Conservation (phyloP, 2,797 vertebrate genomes). For the Pelochelys cantorii region DNA sequence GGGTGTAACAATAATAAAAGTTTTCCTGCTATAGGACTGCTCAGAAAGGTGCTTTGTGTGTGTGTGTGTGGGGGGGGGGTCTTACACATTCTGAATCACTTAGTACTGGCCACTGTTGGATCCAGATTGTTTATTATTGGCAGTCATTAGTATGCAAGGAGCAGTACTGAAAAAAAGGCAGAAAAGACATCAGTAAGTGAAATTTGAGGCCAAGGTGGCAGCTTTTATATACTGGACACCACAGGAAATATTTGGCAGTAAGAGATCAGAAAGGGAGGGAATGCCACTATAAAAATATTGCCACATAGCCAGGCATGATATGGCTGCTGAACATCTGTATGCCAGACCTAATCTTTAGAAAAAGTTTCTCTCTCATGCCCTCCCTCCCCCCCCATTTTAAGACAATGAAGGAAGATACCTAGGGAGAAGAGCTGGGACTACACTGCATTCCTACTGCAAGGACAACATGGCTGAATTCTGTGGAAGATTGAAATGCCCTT, state of each 20-base stretch:
- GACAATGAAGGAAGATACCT: not conserved
- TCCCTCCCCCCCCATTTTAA: not conserved
- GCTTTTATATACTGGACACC: constrained; percentile 64
- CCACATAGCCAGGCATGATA: not conserved
- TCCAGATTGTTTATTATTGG: not conserved
- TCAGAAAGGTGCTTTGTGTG: not conserved
- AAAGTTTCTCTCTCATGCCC: not conserved
- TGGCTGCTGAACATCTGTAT: not conserved
- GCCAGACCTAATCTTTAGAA: constrained; percentile 17
- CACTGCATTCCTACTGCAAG: not conserved
- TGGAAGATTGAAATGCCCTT: constrained; percentile 11
- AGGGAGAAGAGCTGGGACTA: constrained; percentile 17
- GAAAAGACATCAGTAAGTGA: constrained; percentile 14
- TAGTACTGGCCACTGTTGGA: not conserved
- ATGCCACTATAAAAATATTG: not conserved
- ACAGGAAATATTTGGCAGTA: constrained; percentile 61
- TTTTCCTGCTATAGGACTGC: rapidly evolving
- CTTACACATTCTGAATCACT: not conserved
- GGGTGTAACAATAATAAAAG: not conserved
- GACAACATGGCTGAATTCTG: constrained; percentile 26
- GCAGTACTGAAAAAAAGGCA: constrained; percentile 30
- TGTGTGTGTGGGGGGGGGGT: not conserved
- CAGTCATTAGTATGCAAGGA: constrained; percentile 41
- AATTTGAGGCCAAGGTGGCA: constrained; percentile 46
- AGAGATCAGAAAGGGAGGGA: constrained; percentile 49